Evolutionary conservation across 2,888 invertebrate species (phyloP), one percentile per base, ranked within the genome.

Genomic region (Tipula vernalis): DNA sequence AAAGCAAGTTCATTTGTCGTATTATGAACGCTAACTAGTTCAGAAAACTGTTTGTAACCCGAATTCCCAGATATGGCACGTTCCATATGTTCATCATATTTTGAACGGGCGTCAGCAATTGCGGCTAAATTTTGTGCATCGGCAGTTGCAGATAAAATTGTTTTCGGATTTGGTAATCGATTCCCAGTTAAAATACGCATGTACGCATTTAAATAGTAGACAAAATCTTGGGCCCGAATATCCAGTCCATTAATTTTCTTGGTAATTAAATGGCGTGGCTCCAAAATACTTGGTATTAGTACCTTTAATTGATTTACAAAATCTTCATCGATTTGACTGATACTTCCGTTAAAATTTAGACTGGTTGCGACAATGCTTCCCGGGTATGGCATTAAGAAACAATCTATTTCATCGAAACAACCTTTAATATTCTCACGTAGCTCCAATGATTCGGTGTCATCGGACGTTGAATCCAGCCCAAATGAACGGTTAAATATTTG

Each of bases 351-450:
- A 51, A 86, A 87, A 41, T n/a, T 41, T 85, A 36, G 71, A 28
- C 86, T 86, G n/a, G 71, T 83, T 85, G 87, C 87, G 13, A 87
- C 87, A 36, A 8, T 10, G 13, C n/a, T 28, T 10, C 87, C 87
- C 6, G 87, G 87, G 86, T 87, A 83, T 42, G 87, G 87, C 87
- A 87, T 87, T 15, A 86, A 57, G 15, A 86, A 86, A 15, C 86
- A 57, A 86, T 86, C 86, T 36, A 86, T 86, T 42, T 51, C n/a
- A 39, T 86, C 86, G 15, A 86, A 86, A 51, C 51, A 86, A 0
- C 57, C 51, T 36, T 10, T 57, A 51, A 86, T 86, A 15, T 86
- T 51, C 39, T 57, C 51, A 6, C 86, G 51, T 0, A 86, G n/a
- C 39, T 86, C 86, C 15, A 57, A 36, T 36, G 86, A 28, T 51